Evolutionary conservation across 2,888 invertebrate species (phyloP).

Genomic region (Yponomeuta plumbellus): DNA sequence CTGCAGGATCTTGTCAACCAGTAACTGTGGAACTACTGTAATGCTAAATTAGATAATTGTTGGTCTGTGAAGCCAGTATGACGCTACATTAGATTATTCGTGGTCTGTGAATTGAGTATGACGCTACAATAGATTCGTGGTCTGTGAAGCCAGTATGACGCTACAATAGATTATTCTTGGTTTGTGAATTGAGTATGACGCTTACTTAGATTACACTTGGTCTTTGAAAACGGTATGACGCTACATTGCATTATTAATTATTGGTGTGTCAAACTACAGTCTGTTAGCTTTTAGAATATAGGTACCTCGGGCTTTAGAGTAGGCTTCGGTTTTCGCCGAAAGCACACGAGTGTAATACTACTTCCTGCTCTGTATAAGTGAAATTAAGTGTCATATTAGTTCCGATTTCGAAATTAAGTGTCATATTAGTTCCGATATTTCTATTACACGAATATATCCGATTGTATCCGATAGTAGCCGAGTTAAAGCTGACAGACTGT

Average conservation of each 20-base stretch:
- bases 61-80: not conserved
- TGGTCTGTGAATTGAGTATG: not conserved
- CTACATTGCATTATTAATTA: not conserved
- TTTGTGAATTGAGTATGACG: not conserved
- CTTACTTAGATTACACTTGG: not conserved
- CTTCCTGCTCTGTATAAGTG: no score
- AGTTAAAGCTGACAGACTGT: no score
- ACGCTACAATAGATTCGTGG: not conserved
- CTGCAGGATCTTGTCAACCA: conserved; percentile 39
- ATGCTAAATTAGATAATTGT: not conserved
- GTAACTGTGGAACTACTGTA: conserved; percentile 26
- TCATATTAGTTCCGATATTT: no score
- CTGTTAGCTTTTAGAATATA: no score
- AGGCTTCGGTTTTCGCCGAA: no score
- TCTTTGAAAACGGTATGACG: not conserved
- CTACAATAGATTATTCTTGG: not conserved
- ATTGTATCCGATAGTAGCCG: no score
- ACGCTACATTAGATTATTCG: not conserved
- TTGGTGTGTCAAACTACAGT: no score
- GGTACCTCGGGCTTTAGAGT: no score
- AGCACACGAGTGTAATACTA: no score
- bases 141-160: conserved; percentile 15
- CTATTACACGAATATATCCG: no score
- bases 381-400: no score
- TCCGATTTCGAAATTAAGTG: no score